Conservation (phyloP, 1,140 invertebrate species). For the Lordiphosa collinella region DNA sequence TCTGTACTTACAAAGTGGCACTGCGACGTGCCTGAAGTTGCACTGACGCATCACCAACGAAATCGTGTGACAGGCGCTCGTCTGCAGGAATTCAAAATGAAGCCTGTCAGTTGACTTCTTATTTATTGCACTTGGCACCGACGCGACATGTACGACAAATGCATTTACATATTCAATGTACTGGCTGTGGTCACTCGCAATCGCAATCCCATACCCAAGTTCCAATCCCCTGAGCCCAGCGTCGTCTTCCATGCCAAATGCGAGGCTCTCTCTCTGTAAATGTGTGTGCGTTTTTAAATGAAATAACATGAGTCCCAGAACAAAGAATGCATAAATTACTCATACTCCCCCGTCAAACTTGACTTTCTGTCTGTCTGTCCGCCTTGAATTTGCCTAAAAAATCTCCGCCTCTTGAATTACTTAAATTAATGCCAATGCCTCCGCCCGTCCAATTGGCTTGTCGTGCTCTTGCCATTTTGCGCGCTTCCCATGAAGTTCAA, state of each 20-base stretch:
- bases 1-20: slow-evolving; percentile 1
- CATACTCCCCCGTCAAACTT: slow-evolving; percentile 5
- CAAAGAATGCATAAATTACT: slow-evolving; percentile 73
- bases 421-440: slow-evolving; percentile 32
- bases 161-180: slow-evolving; percentile 62
- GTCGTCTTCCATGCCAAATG: slow-evolving; percentile 35
- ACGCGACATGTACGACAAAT: slow-evolving; percentile 33
- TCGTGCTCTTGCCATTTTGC: slow-evolving; percentile 16
- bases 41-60: slow-evolving; percentile 50
- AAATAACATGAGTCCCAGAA: slow-evolving; percentile 59
- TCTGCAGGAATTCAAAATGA: slow-evolving; percentile 58
- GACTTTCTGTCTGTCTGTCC: slow-evolving; percentile 23
- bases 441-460: slow-evolving; percentile 21
- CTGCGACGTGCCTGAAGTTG: slow-evolving; percentile 4
- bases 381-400: slow-evolving; percentile 36
- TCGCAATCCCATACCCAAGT: slow-evolving; percentile 19
- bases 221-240: slow-evolving; percentile 17
- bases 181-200: slow-evolving; percentile 38
- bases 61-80: slow-evolving; percentile 31
- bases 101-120: slow-evolving; percentile 52
- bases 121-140: slow-evolving; percentile 54
- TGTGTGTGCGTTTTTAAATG: slow-evolving; percentile 47
- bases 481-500: slow-evolving; percentile 32
- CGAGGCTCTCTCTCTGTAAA: too few relatives aligned
- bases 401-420: slow-evolving; percentile 47